A percentile compares a stretch with the other conserved stretches of the same genome.
These are phyloP conservation scores for Machaerirhynchus nigripectus DNA, from an alignment of 2,113 vertebrate species.

Conservation along the genomic window DNA sequence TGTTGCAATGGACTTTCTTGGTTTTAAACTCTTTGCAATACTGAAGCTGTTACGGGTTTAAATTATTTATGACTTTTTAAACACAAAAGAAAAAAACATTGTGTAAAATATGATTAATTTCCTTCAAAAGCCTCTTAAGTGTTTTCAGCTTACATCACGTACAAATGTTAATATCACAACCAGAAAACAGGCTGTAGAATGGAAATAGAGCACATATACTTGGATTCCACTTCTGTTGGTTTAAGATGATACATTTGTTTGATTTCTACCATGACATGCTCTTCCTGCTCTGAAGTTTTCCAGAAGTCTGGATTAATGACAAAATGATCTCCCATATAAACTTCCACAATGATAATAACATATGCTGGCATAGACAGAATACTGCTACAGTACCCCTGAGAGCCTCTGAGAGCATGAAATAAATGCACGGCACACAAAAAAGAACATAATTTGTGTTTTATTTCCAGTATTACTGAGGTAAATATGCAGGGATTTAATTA, in stretches of 20 bases:
- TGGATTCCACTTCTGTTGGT: not conserved
- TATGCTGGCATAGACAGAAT: conserved; percentile 13
- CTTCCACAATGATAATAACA: conserved; percentile 15
- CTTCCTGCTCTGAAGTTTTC: conserved; percentile 47
- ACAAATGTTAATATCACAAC: not conserved
- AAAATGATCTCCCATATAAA: conserved; percentile 29
- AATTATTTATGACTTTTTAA: not conserved
- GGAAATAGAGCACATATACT: not conserved
- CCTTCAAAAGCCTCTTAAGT: not conserved
- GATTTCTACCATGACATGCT: conserved; percentile 25
- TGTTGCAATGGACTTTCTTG: not conserved
- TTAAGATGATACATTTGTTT: conserved; percentile 35
- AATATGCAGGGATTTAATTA: not conserved
- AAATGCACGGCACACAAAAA: not conserved
- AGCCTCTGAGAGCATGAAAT: not conserved
- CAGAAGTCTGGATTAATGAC: conserved; percentile 52
- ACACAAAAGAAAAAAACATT: not conserved
- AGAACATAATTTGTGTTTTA: not conserved
- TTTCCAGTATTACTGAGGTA: not conserved
- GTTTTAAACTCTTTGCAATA: not conserved
- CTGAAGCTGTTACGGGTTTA: not conserved
- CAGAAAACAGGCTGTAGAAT: not conserved
- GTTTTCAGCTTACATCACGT: not conserved
- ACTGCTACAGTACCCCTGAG: not conserved
- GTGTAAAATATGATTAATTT: not conserved